These are phyloP conservation scores for Phocoena sinus DNA, from an alignment of 2,113 vertebrate species.

Conservation along the genomic window DNA sequence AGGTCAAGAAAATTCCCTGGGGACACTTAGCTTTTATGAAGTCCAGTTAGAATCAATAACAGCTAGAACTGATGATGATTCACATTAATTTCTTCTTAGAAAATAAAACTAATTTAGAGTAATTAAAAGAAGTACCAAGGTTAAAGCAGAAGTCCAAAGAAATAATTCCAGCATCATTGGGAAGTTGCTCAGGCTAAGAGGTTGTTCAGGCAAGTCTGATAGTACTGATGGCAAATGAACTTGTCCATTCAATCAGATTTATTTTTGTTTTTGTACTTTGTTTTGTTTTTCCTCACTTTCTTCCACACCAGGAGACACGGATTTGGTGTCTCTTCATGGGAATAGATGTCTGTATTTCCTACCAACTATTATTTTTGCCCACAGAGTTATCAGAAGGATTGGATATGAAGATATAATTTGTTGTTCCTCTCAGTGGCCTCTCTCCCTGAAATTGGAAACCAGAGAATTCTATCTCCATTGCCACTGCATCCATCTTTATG, in stretches of 20 bases:
- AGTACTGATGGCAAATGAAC: background rate
- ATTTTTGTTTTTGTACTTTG: background rate
- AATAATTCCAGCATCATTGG: background rate
- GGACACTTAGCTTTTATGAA: background rate
- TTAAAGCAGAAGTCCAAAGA: background rate
- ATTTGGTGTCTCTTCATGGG: background rate
- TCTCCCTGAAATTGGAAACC: background rate
- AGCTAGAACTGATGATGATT: background rate
- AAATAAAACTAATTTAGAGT: background rate
- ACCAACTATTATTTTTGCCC: background rate
- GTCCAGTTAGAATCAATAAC: background rate
- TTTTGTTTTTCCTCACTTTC: background rate
- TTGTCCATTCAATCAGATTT: background rate
- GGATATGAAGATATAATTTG: background rate
- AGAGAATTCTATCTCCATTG: background rate
- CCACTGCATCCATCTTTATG: background rate
- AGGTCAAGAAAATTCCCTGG: background rate
- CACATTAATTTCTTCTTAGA: background rate
- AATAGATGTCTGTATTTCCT: background rate
- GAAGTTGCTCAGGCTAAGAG: background rate
- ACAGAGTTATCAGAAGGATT: background rate
- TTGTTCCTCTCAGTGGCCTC: background rate
- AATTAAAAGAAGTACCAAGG: background rate
- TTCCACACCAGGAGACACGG: background rate
- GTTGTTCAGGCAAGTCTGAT: background rate